Evolutionary conservation across 2,113 vertebrate genomes (phyloP), one percentile per base, ranked within the genome.

Genomic region (Actenoides lindsayi): DNA sequence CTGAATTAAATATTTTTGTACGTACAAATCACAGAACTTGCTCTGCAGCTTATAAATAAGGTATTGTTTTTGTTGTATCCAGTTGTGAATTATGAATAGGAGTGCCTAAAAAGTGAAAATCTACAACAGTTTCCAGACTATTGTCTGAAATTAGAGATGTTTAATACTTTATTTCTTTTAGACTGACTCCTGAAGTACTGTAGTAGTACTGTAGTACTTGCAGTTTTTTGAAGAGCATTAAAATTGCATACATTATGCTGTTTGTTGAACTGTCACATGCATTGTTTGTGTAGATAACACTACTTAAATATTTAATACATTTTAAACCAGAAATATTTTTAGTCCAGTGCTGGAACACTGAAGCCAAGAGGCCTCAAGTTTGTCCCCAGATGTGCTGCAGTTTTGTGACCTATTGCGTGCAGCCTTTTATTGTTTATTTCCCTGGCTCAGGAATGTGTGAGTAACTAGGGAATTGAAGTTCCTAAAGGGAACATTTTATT

Each of bases 101-200:
- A 80, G 53, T 86, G 82, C 67, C 63, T 77, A 50, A 95, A 94
- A 96, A 83, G n/a, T 85, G 74, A 74, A 95, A 91, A 85, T 41
- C 67, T 83, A 9, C 48, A 23, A 62, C 48, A 51, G 21, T 64
- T 94, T 91, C 21, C 42, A 51, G 90, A 50, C 71, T 87, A 46
- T 76, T 90, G 63, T 69, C 75, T 87, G 87, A 91, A 87, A 90
- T 91, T 62, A 73, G 50, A 59, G 50, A 46, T 69, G 11, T 65
- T 91, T 85, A 89, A 64, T 94, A 56, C 53, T 87, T 91, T 30
- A 20, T 57, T 90, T 85, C 59, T 91, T 95, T 42, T 19, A 68
- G 41, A 62, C 56, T 48, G 65, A 33, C 11, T 87, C 64, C 59
- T 20, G 24, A 33, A 77, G 31, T 62, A 13, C 24, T 44, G 20